Evolutionary conservation across 2,113 vertebrate genomes (phyloP), one percentile per base, ranked within the genome.

Genomic region (Oncorhynchus clarkii): DNA sequence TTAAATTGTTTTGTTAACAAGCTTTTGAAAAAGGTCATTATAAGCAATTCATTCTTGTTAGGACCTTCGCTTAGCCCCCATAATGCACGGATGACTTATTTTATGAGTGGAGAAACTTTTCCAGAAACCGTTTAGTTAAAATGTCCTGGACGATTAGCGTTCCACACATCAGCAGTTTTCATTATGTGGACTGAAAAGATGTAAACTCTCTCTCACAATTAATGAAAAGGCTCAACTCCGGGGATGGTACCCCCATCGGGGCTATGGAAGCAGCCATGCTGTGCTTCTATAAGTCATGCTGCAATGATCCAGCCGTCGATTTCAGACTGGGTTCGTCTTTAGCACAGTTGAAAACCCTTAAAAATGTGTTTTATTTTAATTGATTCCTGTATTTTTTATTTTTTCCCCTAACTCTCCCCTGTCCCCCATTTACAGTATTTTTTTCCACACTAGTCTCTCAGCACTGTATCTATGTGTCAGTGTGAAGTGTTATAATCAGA

Each of bases 151-250:
- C n/a, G 24, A 22, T 62, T 62, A 62, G 8, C 9, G 59, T 62
- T n/a, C n/a, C 18, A 22, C 59, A 62, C 59, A 22, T 62, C 59
- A 62, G 59, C 59, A 24, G 59, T 62, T 62, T 62, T 62, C 59
- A 62, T 22, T 22, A n/a, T 62, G n/a, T 62, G n/a, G n/a, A n/a
- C n/a, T 62, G 59, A 62, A 62, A 62, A 62, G 59, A 60, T 60
- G 57, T 60, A n/a, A 14, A 60, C 57, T 60, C 57, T 60, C 20
- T 60, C 57, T 60, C 49, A 14, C 49, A 14, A 1, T 60, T 22
- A 60, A 60, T 60, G 59, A 60, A 60, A 60, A 60, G n/a, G 59
- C 59, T 60, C 20, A 60, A 60, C 18, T 60, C 59, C 0, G 12
- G 49, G 14, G 59, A 60, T 60, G 59, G 22, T 5, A n/a, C n/a